Evolutionary conservation across 2,888 invertebrate genomes (phyloP).

Genomic region (Torymus tubicola): DNA sequence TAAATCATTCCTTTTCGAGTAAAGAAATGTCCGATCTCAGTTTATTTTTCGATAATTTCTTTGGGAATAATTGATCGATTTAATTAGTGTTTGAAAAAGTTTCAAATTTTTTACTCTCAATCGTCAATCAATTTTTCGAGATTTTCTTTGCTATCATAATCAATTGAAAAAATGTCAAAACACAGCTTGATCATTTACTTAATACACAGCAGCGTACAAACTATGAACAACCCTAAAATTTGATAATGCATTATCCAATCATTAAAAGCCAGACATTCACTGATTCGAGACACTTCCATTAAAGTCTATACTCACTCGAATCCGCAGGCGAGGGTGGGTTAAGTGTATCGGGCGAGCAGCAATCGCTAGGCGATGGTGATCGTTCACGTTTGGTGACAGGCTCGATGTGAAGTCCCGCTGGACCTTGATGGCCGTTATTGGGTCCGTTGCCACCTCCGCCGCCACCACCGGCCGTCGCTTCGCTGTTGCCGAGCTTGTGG

Average conservation of each 20-base stretch:
- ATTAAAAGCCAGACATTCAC: too few relatives aligned
- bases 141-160: too few relatives aligned
- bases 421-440: slow-evolving; percentile 78
- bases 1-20: too few relatives aligned
- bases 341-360: slow-evolving; percentile 92
- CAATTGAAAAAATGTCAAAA: too few relatives aligned
- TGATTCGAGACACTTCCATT: too few relatives aligned
- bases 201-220: too few relatives aligned
- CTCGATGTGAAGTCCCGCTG: slow-evolving; percentile 81
- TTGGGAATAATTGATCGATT: background rate
- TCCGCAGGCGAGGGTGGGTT: slow-evolving; percentile 94
- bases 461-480: slow-evolving; percentile 53
- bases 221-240: too few relatives aligned
- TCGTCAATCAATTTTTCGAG: too few relatives aligned
- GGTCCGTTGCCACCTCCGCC: slow-evolving; percentile 70
- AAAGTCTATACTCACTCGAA: slow-evolving; percentile 83
- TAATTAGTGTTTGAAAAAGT: background rate
- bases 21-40: too few relatives aligned
- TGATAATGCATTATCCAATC: too few relatives aligned
- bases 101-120: too few relatives aligned
- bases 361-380: slow-evolving; percentile 91
- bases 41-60: background rate
- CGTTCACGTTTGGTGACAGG: slow-evolving; percentile 90
- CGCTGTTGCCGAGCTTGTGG: slow-evolving; percentile 73
- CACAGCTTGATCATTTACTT: too few relatives aligned